Conservation (phyloP, 2,797 vertebrate genomes). For the Gymnothorax reevesii region DNA sequence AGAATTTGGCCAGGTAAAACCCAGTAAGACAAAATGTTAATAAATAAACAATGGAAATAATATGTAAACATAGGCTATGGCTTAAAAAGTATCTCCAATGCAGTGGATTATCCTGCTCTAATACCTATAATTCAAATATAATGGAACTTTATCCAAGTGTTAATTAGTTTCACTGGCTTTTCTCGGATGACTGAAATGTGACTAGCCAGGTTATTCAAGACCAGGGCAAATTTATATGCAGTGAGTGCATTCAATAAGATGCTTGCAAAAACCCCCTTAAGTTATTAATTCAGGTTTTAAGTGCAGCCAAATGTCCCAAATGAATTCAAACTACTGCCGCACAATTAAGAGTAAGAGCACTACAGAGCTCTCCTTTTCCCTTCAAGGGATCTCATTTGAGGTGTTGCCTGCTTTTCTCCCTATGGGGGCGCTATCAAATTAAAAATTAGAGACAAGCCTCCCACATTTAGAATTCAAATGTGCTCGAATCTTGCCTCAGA, state of each 20-base stretch:
- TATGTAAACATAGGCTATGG: no score
- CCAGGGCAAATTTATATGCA: not conserved
- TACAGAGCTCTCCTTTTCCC: not conserved
- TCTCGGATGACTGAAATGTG: no score
- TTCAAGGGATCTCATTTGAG: slow-evolving; percentile 4
- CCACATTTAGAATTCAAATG: slow-evolving; percentile 19
- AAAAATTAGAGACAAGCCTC: not conserved
- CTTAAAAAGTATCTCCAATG: no score
- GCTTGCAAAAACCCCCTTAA: not conserved
- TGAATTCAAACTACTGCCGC: not conserved
- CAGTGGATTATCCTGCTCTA: no score
- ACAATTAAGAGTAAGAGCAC: slow-evolving; percentile 18
- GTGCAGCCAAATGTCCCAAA: slow-evolving; percentile 11
- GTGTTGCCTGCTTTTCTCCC: not conserved
- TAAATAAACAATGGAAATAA: no score
- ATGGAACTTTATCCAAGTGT: no score
- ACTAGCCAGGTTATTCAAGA: not conserved
- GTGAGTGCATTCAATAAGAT: not conserved
- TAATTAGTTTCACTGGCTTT: no score
- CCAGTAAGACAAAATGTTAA: no score
- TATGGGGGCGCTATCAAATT: slow-evolving; percentile 1
- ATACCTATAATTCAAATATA: no score
- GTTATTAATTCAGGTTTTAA: slow-evolving; percentile 25
- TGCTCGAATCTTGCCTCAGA: not conserved
- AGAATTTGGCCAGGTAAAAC: no score